Conservation (phyloP, 2,888 invertebrate species). For the Dynastes grantii region DNA sequence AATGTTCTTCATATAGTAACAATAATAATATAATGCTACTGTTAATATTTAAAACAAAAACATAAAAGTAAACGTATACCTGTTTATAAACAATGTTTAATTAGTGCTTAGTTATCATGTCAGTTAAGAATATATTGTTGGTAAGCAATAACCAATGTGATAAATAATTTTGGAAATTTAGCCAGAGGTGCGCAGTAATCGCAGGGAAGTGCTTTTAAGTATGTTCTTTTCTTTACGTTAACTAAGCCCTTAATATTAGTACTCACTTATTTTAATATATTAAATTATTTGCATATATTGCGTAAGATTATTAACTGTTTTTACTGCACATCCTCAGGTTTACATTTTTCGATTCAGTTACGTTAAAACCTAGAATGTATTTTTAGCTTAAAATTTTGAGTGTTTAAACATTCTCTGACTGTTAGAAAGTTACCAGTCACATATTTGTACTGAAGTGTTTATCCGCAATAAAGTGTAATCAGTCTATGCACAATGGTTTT, state of each 20-base stretch:
- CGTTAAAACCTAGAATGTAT: slow-evolving; percentile 37
- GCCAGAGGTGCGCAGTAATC: slow-evolving; percentile 23
- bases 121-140: slow-evolving; percentile 54
- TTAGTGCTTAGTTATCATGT: slow-evolving; percentile 50
- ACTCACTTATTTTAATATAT: slow-evolving; percentile 41
- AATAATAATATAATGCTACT: slow-evolving; percentile 38
- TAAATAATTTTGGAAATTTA: slow-evolving; percentile 51
- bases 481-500: slow-evolving; percentile 47
- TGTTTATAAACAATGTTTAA: slow-evolving; percentile 45
- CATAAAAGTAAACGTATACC: slow-evolving; percentile 36
- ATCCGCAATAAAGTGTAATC: slow-evolving; percentile 52
- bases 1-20: slow-evolving; percentile 32
- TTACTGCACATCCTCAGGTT: slow-evolving; percentile 29
- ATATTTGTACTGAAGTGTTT: slow-evolving; percentile 59
- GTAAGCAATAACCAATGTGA: slow-evolving; percentile 62
- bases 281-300: slow-evolving; percentile 15
- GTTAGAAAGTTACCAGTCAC: slow-evolving; percentile 60
- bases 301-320: slow-evolving; percentile 15
- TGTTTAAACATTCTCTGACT: slow-evolving; percentile 58
- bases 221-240: slow-evolving; percentile 11
- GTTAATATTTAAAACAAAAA: slow-evolving; percentile 23
- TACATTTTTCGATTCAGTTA: slow-evolving; percentile 40
- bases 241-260: slow-evolving; percentile 24
- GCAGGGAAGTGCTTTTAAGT: slow-evolving; percentile 32
- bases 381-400: slow-evolving; percentile 50